phyloP scores from a whole-genome alignment of 2,797 vertebrate genomes.

The Typhlichthys eigenmanni region DNA sequence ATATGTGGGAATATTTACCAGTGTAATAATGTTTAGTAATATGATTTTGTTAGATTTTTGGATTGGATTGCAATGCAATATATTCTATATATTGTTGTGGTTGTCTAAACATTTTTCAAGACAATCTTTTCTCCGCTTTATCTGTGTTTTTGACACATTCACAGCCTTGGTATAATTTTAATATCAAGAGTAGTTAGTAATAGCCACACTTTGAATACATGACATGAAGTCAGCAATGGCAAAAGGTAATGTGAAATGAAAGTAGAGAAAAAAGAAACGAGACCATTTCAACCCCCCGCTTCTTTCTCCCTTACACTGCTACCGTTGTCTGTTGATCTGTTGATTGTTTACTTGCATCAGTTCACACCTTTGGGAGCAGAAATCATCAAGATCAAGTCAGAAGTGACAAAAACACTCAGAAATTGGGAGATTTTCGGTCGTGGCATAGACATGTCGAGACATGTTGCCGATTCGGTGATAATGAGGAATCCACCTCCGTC shows the following conservation, averaged over 20 bases:
- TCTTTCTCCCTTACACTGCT: background rate
- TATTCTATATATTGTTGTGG: too few relatives aligned
- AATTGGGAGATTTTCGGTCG: slow-evolving; percentile 24
- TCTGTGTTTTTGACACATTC: background rate
- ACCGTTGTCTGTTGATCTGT: slow-evolving; percentile 36
- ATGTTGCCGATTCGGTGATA: slow-evolving; percentile 69
- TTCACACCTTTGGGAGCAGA: slow-evolving; percentile 57
- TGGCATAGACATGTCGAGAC: slow-evolving; percentile 61
- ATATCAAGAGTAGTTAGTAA: too few relatives aligned
- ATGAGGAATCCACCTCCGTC: slow-evolving; percentile 68
- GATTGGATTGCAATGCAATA: background rate
- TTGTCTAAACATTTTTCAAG: background rate
- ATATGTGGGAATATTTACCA: slow-evolving; percentile 1
- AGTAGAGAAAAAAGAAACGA: background rate
- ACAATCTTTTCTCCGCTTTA: background rate
- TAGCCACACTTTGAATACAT: too few relatives aligned
- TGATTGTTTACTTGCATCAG: slow-evolving; percentile 66
- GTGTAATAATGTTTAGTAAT: background rate
- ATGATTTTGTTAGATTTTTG: background rate
- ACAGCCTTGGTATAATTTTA: too few relatives aligned
- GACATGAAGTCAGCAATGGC: too few relatives aligned
- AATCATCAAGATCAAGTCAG: slow-evolving; percentile 40
- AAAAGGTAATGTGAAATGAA: background rate
- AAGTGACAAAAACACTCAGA: slow-evolving; percentile 48
- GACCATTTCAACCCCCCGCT: background rate